A percentile compares a stretch with the other conserved stretches of the same genome.
These are phyloP conservation scores for Keiferia lycopersicella DNA, from an alignment of 2,888 invertebrate genomes.

Conservation along the genomic window DNA sequence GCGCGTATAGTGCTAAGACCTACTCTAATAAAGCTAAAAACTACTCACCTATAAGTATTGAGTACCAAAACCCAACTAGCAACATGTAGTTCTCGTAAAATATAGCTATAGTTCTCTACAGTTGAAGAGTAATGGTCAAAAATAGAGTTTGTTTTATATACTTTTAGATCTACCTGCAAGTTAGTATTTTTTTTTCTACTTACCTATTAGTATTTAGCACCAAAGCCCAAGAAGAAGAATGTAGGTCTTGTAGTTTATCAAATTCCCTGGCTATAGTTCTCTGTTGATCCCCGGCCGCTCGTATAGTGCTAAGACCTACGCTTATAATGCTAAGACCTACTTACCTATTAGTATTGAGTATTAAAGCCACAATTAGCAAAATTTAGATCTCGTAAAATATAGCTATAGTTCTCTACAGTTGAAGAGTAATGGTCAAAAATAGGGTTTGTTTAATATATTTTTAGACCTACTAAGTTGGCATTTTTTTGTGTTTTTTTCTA, in stretches of 20 bases:
- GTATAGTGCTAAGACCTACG: constrained; percentile 90
- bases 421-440: too few relatives aligned
- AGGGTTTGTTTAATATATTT: too few relatives aligned
- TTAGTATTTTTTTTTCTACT: constrained; percentile 81
- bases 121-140: too few relatives aligned
- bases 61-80: constrained; percentile 81
- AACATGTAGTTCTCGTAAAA: constrained; percentile 83
- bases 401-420: too few relatives aligned
- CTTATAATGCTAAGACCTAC: too few relatives aligned
- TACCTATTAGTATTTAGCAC: constrained; percentile 75
- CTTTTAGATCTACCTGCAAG: constrained; percentile 83
- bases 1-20: constrained; percentile 92
- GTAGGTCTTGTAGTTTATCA: constrained; percentile 83
- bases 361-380: constrained; percentile 83
- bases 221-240: constrained; percentile 83
- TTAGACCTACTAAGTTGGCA: too few relatives aligned
- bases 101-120: too few relatives aligned
- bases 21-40: too few relatives aligned
- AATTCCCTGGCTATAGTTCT: constrained; percentile 79
- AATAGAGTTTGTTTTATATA: too few relatives aligned
- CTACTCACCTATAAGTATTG: constrained; percentile 56
- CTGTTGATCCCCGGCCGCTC: constrained; percentile 83
- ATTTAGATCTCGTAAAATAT: constrained; percentile 80
- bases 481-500: constrained; percentile 58
- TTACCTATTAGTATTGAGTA: constrained; percentile 57